A percentile compares a stretch with the other conserved stretches of the same genome.
Conservation (phyloP, 2,113 vertebrate species). For the Cololabis saira region DNA sequence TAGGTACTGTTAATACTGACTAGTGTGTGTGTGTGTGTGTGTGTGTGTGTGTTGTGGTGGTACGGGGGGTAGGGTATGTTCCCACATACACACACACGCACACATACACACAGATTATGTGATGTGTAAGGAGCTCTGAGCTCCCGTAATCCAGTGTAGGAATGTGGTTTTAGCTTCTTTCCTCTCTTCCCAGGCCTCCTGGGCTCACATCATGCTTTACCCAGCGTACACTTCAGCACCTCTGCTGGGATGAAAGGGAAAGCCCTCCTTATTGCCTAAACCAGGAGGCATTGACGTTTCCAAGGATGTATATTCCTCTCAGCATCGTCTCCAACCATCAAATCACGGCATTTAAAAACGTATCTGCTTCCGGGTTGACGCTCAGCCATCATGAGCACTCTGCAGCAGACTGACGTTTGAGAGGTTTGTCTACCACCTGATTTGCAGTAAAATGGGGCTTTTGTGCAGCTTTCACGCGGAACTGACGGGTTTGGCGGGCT, state of each 20-base stretch:
- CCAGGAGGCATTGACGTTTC: conserved; percentile 9
- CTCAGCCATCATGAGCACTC: conserved; percentile 12
- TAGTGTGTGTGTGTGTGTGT: conserved; percentile 18
- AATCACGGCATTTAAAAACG: background rate
- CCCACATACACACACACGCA: conserved; percentile 9
- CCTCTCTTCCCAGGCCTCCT: conserved; percentile 65
- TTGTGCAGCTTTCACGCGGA: conserved; percentile 30
- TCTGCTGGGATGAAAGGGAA: conserved; percentile 18
- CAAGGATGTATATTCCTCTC: background rate
- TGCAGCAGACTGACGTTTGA: conserved; percentile 20
- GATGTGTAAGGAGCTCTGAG: conserved; percentile 59
- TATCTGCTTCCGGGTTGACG: conserved; percentile 1
- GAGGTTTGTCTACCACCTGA: conserved; percentile 34
- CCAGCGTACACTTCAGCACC: conserved; percentile 56
- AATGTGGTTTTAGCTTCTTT: conserved; percentile 73
- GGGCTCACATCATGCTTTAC: conserved; percentile 68
- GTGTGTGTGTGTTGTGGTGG: background rate
- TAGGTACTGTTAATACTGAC: conserved; percentile 18
- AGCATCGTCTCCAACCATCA: background rate
- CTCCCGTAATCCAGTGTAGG: conserved; percentile 72
- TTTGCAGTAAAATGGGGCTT: conserved; percentile 35
- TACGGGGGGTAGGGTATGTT: background rate
- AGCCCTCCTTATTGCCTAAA: conserved; percentile 18
- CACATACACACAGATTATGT: conserved; percentile 32
- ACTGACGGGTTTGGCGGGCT: conserved; percentile 40